phyloP scores from a whole-genome alignment of 2,888 invertebrate genomes.

The Acanthosepion pharaonis region DNA sequence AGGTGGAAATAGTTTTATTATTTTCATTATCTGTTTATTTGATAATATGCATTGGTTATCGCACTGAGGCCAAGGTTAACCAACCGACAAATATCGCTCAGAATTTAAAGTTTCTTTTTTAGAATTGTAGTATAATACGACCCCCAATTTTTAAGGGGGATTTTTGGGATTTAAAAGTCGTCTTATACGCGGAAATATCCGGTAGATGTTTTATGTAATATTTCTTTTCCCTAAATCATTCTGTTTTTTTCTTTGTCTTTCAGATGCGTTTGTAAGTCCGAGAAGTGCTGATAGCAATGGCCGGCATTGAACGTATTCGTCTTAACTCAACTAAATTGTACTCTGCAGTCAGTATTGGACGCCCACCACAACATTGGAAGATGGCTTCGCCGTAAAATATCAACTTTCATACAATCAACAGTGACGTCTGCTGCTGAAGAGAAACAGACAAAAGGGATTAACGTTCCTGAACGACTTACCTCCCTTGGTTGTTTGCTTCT shows the following conservation, averaged over 20 bases:
- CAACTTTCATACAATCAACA: neutral
- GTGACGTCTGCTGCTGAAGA: conserved; percentile 1
- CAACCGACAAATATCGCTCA: too few species aligned
- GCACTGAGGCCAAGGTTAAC: too few species aligned
- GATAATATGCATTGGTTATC: too few species aligned
- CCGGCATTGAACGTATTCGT: neutral
- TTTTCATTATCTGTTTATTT: too few species aligned
- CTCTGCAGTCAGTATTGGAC: neutral
- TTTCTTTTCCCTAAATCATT: neutral
- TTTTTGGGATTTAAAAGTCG: too few species aligned
- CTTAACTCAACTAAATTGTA: neutral
- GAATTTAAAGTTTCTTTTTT: too few species aligned
- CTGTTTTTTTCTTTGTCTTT: neutral
- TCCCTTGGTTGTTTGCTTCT: neutral
- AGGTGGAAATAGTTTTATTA: too few species aligned
- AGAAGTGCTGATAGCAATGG: neutral
- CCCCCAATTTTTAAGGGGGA: too few species aligned
- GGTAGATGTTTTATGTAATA: too few species aligned
- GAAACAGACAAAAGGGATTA: neutral
- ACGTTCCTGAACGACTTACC: neutral
- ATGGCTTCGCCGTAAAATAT: neutral
- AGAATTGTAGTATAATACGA: too few species aligned
- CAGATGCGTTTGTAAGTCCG: neutral
- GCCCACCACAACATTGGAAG: neutral
- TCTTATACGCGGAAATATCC: too few species aligned